Percentiles rank a stretch among this genome's conserved stretches.
phyloP scores from a whole-genome alignment of 2,113 vertebrate genomes.

The Gymnocephalus cernua region DNA sequence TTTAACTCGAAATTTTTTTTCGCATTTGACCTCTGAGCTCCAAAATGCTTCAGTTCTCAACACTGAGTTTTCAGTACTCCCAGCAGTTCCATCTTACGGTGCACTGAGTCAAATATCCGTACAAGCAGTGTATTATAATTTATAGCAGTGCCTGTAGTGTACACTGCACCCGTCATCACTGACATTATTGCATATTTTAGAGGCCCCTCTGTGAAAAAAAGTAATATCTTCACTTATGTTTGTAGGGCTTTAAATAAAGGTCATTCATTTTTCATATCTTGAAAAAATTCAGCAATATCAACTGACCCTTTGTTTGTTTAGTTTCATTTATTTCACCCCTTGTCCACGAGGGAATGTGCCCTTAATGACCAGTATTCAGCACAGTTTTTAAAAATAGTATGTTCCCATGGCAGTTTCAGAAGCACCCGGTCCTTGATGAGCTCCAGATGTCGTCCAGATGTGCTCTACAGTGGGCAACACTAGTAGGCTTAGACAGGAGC shows the following conservation, averaged over 20 bases:
- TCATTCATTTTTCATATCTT: not conserved
- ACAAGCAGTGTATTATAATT: slow-evolving; percentile 22
- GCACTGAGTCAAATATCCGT: slow-evolving; percentile 13
- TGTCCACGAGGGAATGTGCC: slow-evolving; percentile 31
- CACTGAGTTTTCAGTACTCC: slow-evolving; percentile 13
- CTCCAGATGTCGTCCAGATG: slow-evolving; percentile 88
- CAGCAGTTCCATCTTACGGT: slow-evolving; percentile 7
- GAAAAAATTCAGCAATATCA: slow-evolving; percentile 6
- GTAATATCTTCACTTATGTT: slow-evolving; percentile 10
- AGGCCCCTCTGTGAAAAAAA: not conserved
- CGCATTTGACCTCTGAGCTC: slow-evolving; percentile 47
- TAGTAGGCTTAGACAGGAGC: slow-evolving; percentile 55
- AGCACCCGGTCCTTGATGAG: slow-evolving; percentile 55
- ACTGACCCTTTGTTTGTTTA: slow-evolving; percentile 30
- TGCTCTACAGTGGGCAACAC: slow-evolving; percentile 45
- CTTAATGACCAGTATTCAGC: slow-evolving; percentile 43
- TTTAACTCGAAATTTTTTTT: slow-evolving; percentile 50
- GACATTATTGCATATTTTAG: slow-evolving; percentile 12
- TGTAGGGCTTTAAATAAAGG: not conserved
- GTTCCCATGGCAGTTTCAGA: slow-evolving; percentile 78
- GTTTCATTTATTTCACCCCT: slow-evolving; percentile 29
- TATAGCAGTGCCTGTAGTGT: slow-evolving; percentile 2
- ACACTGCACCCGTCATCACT: not conserved
- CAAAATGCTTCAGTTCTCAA: slow-evolving; percentile 38
- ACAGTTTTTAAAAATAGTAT: slow-evolving; percentile 81